Evolutionary conservation across 2,797 vertebrate genomes (phyloP), one percentile per base, ranked within the genome.

Genomic region (Anabacerthia variegaticeps): DNA sequence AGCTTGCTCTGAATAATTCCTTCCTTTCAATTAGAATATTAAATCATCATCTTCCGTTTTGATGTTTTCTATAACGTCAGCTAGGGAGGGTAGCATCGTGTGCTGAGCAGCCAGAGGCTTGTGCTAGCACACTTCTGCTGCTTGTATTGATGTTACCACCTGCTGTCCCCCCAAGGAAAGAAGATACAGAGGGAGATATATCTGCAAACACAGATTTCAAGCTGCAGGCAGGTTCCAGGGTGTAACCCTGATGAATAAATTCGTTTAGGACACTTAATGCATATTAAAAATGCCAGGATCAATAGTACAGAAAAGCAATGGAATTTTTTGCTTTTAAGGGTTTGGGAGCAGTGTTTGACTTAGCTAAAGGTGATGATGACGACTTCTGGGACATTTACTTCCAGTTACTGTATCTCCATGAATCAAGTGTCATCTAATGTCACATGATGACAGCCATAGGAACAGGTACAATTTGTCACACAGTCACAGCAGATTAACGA

Each of bases 21-120:
- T 81, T 88, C 52, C 71, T 92, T 88, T 87, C 69, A 78, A 54
- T 89, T 89, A 75, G 49, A 76, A 91, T 65, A 91, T 52, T 68
- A 91, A 88, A 89, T 83, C 15, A 56, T 92, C 67, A 51, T 93
- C 36, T 87, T 88, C 39, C 24, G 39, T 85, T 89, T 67, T n/a
- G 62, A 32, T 51, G n/a, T 46, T 91, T 71, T 75, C 30, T 46
- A 46, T 83, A 79, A 61, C 1, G 1, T 44, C 52, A 67, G 36
- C 59, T 74, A 52, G 59, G 74, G 68, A 72, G 75, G 23, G 43
- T 43, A 77, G 32, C 26, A 36, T 49, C 48, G 16, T 4, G 15
- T 80, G 56, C 82, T 80, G 36, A 69, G 23, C 62, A 82, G 65
- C 58, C 85, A 71, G 46, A 83, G 44, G 43, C 41, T 80, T 28